These are phyloP conservation scores for Callipepla squamata DNA, from an alignment of 2,113 vertebrate genomes.

Conservation along the genomic window DNA sequence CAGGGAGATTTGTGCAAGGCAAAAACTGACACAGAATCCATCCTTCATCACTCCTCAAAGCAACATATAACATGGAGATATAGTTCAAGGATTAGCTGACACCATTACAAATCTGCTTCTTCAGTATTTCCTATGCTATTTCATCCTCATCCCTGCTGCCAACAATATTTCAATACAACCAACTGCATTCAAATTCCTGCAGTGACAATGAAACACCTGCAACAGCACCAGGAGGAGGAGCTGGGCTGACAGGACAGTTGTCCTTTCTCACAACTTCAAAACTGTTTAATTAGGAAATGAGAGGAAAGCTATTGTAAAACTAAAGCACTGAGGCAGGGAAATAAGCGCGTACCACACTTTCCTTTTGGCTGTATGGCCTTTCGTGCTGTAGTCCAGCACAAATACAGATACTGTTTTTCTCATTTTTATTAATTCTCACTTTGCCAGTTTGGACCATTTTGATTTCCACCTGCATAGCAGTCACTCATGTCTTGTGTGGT, in stretches of 20 bases:
- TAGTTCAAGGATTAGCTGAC: not conserved
- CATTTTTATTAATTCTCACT: not conserved
- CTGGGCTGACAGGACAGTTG: not conserved
- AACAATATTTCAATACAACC: not conserved
- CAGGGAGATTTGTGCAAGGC: not conserved
- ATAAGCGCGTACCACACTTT: not conserved
- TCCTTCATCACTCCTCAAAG: not conserved
- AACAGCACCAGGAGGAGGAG: not conserved
- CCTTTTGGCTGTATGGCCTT: not conserved
- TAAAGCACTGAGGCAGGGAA: not conserved
- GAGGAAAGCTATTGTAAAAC: not conserved
- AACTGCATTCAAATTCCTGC: not conserved
- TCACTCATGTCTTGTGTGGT: not conserved
- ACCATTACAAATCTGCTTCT: not conserved
- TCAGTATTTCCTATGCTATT: not conserved
- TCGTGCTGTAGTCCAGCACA: not conserved
- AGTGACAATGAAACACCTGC: not conserved
- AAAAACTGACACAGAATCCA: not conserved
- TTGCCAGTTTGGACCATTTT: not conserved
- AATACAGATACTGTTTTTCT: slow-evolving; percentile 4
- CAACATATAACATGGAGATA: not conserved
- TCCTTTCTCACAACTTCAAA: not conserved
- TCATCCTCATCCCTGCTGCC: not conserved
- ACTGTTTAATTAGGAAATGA: not conserved
- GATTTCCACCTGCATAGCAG: slow-evolving; percentile 1